Percentiles rank a stretch among this genome's conserved stretches.
Conservation (phyloP, 2,113 vertebrate genomes). For the Egretta garzetta region DNA sequence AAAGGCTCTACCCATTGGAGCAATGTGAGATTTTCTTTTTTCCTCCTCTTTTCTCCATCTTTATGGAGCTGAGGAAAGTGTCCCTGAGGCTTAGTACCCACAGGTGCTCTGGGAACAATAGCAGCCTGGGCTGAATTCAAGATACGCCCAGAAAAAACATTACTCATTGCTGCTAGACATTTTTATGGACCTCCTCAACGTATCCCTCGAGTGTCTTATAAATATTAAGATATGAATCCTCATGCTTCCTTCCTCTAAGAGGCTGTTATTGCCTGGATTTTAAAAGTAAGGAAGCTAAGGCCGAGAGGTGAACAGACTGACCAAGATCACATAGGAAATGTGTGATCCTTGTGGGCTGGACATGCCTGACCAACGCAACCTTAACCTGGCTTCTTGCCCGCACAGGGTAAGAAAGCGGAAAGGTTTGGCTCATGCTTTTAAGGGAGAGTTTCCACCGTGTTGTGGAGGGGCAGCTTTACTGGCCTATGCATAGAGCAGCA, state of each 20-base stretch:
- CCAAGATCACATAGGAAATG: neutral
- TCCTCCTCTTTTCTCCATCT: neutral
- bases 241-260: slow-evolving; percentile 33
- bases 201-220: slow-evolving; percentile 7
- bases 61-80: neutral
- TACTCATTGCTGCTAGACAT: neutral
- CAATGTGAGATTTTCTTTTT: neutral
- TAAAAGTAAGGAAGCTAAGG: slow-evolving; percentile 15
- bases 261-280: slow-evolving; percentile 7
- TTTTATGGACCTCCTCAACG: slow-evolving; percentile 27
- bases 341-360: slow-evolving; percentile 16
- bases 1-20: neutral
- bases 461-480: neutral
- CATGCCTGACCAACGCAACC: neutral
- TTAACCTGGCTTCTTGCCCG: neutral
- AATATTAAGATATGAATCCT: slow-evolving; percentile 12
- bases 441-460: neutral
- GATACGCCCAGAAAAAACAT: neutral
- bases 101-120: slow-evolving; percentile 26
- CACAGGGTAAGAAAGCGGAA: accelerated
- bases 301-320: neutral
- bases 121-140: neutral
- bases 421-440: neutral
- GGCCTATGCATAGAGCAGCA: neutral
- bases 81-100: neutral